Evolutionary conservation across 2,797 vertebrate genomes (phyloP), one percentile per base, ranked within the genome.

Genomic region (Neostethus bicornis): DNA sequence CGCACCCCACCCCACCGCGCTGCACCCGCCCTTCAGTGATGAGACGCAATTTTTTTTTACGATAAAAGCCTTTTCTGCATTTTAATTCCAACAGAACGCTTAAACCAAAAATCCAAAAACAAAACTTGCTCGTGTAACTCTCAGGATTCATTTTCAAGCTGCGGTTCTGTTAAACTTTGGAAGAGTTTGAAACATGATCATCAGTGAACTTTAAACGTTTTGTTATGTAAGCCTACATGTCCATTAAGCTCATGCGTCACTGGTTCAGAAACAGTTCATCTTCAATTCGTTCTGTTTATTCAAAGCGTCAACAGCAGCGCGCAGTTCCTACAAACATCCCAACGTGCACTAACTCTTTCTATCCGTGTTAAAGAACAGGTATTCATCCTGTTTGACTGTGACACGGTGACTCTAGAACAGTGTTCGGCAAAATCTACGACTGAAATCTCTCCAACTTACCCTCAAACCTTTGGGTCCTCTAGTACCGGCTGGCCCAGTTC

Each of bases 381-480:
- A 19, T 45, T 32, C 8, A 26, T 29, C 10, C 8, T 24, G 41
- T 12, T 16, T 20, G 32, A 28, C 21, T 12, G 2, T 31, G 24
- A 64, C 16, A 45, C n/a, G 11, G 19, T 25, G 14, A 43, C 29
- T 41, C 19, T 37, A 53, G 32, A 44, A 25, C 8, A 41, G 14
- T 12, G 42, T 17, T 44, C 38, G 55, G 51, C 38, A 61, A 50
- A 41, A 51, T 57, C 16, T 47, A 46, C 38, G 61, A 43, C 45
- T 45, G 41, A 52, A 50, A 78, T 38, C 61, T 29, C 21, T 59
- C 29, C 37, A 53, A 75, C 94, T 92, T 87, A 99, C 97, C 93
- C 90, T 83, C 69, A 85, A 93, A 68, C 97, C 97, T 83, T 98
- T 98, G 20, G 90, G 39, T 79, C 97, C 97, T 87, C 95, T 93